phyloP scores from a whole-genome alignment of 2,113 vertebrate species.

The Otis tarda region DNA sequence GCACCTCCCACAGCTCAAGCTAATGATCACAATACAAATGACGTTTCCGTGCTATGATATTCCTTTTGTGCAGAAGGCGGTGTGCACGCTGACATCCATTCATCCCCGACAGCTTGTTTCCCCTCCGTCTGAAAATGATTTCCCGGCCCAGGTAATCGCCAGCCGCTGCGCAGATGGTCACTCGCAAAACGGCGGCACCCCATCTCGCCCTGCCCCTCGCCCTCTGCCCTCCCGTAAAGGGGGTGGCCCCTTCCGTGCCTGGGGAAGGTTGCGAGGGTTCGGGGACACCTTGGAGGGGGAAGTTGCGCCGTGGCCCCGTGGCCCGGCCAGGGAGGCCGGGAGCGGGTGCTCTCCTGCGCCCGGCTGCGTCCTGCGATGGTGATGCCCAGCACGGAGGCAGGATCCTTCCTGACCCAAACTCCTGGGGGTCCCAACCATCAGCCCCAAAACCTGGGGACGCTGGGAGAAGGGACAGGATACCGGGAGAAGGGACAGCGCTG shows the following conservation, averaged over 20 bases:
- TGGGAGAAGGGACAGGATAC: too few species aligned
- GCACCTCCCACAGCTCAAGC: constrained; percentile 62
- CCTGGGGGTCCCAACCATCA: background rate
- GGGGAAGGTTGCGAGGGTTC: fast-evolving
- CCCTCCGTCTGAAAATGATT: background rate
- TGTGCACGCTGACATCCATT: background rate
- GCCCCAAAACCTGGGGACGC: background rate
- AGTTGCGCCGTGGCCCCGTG: fast-evolving
- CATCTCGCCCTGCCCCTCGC: fast-evolving
- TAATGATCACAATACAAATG: constrained; percentile 71
- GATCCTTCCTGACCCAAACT: background rate
- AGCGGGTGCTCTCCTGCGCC: background rate
- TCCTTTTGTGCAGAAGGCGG: constrained; percentile 32
- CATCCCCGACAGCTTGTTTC: background rate
- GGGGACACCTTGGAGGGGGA: background rate
- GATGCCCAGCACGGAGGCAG: fast-evolving
- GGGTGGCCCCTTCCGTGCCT: fast-evolving
- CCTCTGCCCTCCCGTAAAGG: fast-evolving
- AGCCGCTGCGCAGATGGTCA: background rate
- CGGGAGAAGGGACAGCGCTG: background rate
- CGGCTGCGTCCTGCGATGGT: fast-evolving
- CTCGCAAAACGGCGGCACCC: fast-evolving
- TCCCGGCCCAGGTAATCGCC: background rate
- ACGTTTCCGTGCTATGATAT: constrained; percentile 57
- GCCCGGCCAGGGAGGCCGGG: fast-evolving